phyloP scores from a whole-genome alignment of 1,140 invertebrate genomes.

The Akabosia matsudoensis region DNA sequence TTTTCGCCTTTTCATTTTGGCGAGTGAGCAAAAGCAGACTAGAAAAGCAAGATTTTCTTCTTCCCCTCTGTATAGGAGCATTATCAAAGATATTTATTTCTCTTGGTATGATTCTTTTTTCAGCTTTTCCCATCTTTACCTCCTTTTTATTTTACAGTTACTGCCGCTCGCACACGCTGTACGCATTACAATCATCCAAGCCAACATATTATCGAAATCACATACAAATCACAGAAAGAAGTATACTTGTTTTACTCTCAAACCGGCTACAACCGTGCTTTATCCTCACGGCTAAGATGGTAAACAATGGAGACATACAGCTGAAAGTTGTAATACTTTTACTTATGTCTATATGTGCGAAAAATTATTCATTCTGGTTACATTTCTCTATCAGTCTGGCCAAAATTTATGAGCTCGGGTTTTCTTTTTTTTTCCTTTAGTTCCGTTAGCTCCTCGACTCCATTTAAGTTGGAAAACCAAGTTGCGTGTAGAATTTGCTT shows the following conservation, averaged over 20 bases:
- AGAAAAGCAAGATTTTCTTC: neutral
- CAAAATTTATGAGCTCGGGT: too few relatives aligned
- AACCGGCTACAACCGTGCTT: neutral
- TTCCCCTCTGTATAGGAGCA: neutral
- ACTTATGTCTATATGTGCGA: neutral
- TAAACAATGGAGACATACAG: neutral
- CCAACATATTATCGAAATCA: constrained; percentile 2
- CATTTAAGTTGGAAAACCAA: too few relatives aligned
- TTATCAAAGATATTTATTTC: neutral
- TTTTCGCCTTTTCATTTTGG: constrained; percentile 23
- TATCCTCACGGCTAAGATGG: neutral
- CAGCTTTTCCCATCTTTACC: neutral
- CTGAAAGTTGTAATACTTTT: neutral
- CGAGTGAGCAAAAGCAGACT: constrained; percentile 10
- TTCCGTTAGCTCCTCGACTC: too few relatives aligned
- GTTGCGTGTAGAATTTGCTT: too few relatives aligned
- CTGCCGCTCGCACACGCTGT: neutral
- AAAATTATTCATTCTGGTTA: neutral
- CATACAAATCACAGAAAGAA: constrained; percentile 20
- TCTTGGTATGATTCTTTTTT: neutral
- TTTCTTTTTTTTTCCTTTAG: too few relatives aligned
- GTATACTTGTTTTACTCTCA: neutral
- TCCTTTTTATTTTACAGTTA: neutral
- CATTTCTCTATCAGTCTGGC: neutral
- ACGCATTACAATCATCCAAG: constrained; percentile 24